Evolutionary conservation across 1,140 invertebrate genomes (phyloP).

Genomic region (Drosophila funebris): DNA sequence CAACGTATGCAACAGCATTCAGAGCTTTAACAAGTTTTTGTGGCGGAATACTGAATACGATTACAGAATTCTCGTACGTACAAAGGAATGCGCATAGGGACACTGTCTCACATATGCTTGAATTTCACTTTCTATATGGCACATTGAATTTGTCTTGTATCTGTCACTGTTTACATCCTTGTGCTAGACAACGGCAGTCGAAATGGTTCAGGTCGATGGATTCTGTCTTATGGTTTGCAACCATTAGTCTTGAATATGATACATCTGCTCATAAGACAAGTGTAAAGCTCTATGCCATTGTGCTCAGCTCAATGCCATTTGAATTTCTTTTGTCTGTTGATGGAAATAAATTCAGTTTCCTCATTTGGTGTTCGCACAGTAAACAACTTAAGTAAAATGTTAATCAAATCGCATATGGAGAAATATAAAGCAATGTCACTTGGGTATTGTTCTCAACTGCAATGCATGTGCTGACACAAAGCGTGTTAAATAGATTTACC

Average conservation of each 20-base stretch:
- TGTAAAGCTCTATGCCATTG: constrained; percentile 16
- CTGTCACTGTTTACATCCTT: background rate
- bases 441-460: constrained; percentile 36
- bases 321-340: constrained; percentile 34
- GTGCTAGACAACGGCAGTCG: background rate
- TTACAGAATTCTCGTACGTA: background rate
- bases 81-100: constrained; percentile 7
- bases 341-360: constrained; percentile 6
- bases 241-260: constrained; percentile 31
- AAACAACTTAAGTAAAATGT: constrained; percentile 39
- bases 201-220: too few relatives aligned
- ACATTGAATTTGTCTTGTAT: constrained; percentile 21
- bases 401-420: constrained; percentile 54
- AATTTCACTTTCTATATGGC: constrained; percentile 12
- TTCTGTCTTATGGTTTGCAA: constrained; percentile 12
- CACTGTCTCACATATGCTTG: constrained; percentile 21
- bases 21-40: constrained; percentile 43
- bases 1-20: constrained; percentile 50
- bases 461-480: background rate
- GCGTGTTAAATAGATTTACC: constrained; percentile 4
- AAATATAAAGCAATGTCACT: constrained; percentile 15
- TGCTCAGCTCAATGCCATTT: constrained; percentile 25
- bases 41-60: background rate
- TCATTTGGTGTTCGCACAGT: constrained; percentile 24
- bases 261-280: constrained; percentile 10